These are phyloP conservation scores for Sinopyrophorus schimmeli DNA, from an alignment of 2,888 invertebrate species.

Conservation along the genomic window DNA sequence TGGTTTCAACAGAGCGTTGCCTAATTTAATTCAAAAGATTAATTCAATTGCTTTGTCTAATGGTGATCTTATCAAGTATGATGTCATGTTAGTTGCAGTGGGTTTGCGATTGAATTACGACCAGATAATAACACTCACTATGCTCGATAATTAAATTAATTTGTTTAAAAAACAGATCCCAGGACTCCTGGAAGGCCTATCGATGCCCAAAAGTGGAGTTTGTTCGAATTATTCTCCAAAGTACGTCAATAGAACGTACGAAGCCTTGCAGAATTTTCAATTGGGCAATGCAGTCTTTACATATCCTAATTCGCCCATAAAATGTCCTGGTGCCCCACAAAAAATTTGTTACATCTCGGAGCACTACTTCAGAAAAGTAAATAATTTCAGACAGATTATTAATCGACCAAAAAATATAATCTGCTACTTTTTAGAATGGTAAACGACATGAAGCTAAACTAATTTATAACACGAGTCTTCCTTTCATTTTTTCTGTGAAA, in stretches of 20 bases:
- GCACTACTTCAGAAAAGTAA: constrained; percentile 78
- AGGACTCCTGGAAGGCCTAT: constrained; percentile 78
- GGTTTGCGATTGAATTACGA: constrained; percentile 81
- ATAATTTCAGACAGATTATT: no score
- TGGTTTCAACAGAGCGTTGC: constrained; percentile 80
- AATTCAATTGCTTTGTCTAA: constrained; percentile 69
- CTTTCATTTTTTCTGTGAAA: constrained; percentile 91
- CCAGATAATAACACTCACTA: no score
- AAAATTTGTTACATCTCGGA: constrained; percentile 94
- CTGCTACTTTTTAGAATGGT: constrained; percentile 65
- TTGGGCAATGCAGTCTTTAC: constrained; percentile 90
- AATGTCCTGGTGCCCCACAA: constrained; percentile 98
- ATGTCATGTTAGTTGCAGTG: constrained; percentile 80
- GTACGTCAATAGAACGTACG: constrained; percentile 78
- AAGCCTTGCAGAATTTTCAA: constrained; percentile 68
- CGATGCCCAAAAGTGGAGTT: constrained; percentile 70
- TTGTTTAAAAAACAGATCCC: constrained; percentile 68
- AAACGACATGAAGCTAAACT: constrained; percentile 75
- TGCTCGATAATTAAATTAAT: not conserved
- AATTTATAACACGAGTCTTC: constrained; percentile 83
- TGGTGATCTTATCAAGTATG: constrained; percentile 78
- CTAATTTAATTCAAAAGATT: constrained; percentile 70
- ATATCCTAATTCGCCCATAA: constrained; percentile 87
- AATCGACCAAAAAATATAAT: no score
- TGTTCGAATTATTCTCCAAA: constrained; percentile 86